These are phyloP conservation scores for Gallinago nigripennis DNA, from an alignment of 2,797 vertebrate species.

Conservation along the genomic window DNA sequence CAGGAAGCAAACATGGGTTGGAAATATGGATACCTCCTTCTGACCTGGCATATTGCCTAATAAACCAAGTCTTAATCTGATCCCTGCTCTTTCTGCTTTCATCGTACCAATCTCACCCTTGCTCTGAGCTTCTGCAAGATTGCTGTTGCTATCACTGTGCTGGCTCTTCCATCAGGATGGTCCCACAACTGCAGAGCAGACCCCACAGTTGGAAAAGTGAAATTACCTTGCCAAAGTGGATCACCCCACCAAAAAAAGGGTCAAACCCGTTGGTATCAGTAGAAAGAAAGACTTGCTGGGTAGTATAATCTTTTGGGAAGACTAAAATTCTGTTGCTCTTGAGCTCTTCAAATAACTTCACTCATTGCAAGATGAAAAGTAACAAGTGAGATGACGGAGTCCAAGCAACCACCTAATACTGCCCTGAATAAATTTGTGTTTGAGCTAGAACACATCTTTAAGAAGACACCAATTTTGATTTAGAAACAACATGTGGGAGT, in stretches of 20 bases:
- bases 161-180: background rate
- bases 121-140: accelerated
- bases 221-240: background rate
- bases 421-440: background rate
- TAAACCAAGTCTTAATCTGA: background rate
- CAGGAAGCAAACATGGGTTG: background rate
- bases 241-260: background rate
- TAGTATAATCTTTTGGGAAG: background rate
- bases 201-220: background rate
- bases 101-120: accelerated
- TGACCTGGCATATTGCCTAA: background rate
- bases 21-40: background rate
- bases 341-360: background rate
- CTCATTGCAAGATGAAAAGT: background rate
- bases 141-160: background rate
- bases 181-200: background rate
- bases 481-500: background rate
- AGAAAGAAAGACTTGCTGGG: background rate
- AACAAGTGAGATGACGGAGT: background rate
- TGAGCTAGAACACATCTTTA: background rate
- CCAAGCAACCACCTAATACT: background rate
- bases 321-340: background rate
- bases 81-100: background rate
- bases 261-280: background rate
- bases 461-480: background rate